Base-by-base conservation (phyloP, 2,888 invertebrate species). In the Apamea crenata region DNA sequence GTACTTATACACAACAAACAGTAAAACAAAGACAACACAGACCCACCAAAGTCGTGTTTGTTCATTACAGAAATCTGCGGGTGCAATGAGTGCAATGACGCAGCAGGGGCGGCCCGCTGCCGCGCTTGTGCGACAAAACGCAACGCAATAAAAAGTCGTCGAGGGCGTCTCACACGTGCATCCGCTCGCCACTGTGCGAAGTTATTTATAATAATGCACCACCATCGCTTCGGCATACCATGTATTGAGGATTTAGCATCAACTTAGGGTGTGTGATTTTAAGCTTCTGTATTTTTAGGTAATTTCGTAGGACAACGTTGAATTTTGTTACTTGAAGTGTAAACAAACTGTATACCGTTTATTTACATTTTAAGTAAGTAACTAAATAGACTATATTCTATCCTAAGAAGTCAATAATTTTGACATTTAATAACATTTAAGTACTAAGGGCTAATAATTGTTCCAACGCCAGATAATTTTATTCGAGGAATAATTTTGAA, bases 81-180 rank as follows among this genome's bases (percentile, higher is more conserved):
- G 92, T 88, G 91, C 90, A 90, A 79, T 86, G 89, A 75, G 92
- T 88, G 91, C 90, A 90, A 79, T 86, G 89, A 75, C 80, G 77
- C 79, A 84, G 86, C 76, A 82, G 74, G 84, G 80, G 84, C 81
- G 85, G 80, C 83, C 50, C 81, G 68, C 66, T 84, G 72, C 47
- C 40, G 56, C 78, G 70, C 59, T 85, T 74, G 84, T 88, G 84
- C 86, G 87, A 90, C 88, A 89, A 88, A 91, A 88, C 91, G 90
- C 90, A 91, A 86, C 89, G 94, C 93, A 95, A 95, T 93, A 96
- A 96, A 96, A 96, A 95, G 92, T 91, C 91, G 87, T 90, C 89
- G 91, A 90, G 92, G 91, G 92, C 93, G 95, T 94, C 94, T 94
- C 95, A 95, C 96, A 97, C 96, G 96, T 97, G 96, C 96, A 96